Percentiles rank a stretch among this genome's conserved stretches.
Conservation (phyloP, 2,797 vertebrate species). For the Acridotheres tristis region DNA sequence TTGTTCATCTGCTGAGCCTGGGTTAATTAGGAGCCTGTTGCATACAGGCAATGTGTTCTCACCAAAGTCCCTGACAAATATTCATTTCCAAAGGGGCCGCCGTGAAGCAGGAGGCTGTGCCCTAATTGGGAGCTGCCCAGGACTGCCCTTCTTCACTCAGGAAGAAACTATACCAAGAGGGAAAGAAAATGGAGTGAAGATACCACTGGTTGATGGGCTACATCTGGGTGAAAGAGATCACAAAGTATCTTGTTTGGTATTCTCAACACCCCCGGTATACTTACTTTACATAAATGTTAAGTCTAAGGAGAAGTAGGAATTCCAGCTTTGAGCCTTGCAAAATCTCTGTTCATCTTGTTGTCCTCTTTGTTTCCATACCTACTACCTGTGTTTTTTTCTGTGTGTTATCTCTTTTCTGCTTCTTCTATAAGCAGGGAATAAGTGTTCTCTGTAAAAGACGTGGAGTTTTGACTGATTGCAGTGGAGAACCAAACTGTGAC, state of each 20-base stretch:
- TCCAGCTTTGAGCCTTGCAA: background rate
- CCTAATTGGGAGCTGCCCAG: background rate
- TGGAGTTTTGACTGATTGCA: background rate
- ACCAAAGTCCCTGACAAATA: background rate
- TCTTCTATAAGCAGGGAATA: background rate
- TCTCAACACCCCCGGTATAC: background rate
- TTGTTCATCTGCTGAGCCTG: conserved; percentile 24
- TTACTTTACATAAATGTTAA: background rate
- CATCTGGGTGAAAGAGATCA: background rate
- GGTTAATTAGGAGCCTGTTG: conserved; percentile 3
- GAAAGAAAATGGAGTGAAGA: background rate
- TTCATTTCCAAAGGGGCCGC: background rate
- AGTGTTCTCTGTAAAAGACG: background rate
- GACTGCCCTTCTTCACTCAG: background rate
- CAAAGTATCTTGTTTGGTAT: background rate
- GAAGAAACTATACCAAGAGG: background rate
- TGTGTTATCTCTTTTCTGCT: background rate
- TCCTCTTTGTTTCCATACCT: background rate
- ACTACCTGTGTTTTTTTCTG: background rate
- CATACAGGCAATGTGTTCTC: background rate
- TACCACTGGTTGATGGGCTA: background rate
- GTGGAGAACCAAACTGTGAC: background rate
- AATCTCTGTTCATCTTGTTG: background rate
- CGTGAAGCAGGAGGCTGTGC: background rate
- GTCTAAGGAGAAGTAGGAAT: background rate